Evolutionary conservation across 1,140 invertebrate genomes (phyloP).

Genomic region (Neodiprion virginianus): DNA sequence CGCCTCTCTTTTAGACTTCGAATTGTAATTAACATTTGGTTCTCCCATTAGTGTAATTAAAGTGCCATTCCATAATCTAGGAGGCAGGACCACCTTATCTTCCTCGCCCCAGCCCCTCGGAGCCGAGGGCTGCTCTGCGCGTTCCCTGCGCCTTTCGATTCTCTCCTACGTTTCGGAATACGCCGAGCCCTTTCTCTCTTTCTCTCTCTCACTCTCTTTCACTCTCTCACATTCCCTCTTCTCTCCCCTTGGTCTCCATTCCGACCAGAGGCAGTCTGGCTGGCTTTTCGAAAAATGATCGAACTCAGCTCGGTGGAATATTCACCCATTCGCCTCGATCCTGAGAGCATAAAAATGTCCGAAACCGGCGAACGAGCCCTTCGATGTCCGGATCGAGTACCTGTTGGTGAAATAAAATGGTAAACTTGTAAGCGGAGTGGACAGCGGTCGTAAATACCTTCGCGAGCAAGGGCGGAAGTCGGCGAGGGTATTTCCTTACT

Average conservation of each 20-base stretch:
- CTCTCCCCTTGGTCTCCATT: background rate
- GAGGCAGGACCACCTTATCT: slow-evolving; percentile 61
- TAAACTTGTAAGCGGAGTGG: background rate
- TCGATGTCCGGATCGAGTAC: background rate
- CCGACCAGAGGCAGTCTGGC: background rate
- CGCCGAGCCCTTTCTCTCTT: background rate
- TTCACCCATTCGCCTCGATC: no score
- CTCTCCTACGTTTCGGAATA: slow-evolving; percentile 8
- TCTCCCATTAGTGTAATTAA: slow-evolving; percentile 77
- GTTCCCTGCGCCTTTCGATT: slow-evolving; percentile 5
- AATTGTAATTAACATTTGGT: slow-evolving; percentile 77
- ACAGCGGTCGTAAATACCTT: background rate
- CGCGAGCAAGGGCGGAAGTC: background rate
- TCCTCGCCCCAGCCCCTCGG: slow-evolving; percentile 57
- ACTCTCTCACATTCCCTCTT: slow-evolving; percentile 18
- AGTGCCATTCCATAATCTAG: slow-evolving; percentile 69
- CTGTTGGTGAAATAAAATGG: slow-evolving; percentile 1
- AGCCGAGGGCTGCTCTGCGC: slow-evolving; percentile 3
- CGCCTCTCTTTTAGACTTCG: slow-evolving; percentile 70
- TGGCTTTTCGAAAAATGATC: no score
- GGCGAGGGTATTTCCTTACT: no score
- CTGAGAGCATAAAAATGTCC: background rate
- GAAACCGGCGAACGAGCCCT: background rate
- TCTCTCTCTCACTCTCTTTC: background rate
- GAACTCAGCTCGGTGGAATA: no score